These are phyloP conservation scores for Aleiodes testaceus DNA, from an alignment of 2,888 invertebrate genomes.

Conservation along the genomic window DNA sequence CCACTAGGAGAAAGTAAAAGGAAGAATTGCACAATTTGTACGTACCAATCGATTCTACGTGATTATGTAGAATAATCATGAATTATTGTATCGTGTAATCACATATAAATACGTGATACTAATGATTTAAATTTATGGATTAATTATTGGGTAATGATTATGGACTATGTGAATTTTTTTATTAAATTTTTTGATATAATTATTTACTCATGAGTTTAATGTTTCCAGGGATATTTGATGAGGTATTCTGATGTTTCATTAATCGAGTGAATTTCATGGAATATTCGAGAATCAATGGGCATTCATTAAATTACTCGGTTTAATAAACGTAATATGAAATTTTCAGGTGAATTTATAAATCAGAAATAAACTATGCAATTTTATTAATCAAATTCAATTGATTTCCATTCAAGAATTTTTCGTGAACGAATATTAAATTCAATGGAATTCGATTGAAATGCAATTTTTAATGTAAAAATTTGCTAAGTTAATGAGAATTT, in stretches of 20 bases:
- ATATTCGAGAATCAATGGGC: too few species aligned
- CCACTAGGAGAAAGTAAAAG: constrained; percentile 58
- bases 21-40: constrained; percentile 48
- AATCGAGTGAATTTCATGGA: too few species aligned
- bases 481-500: not conserved
- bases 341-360: too few species aligned
- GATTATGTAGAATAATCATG: not conserved
- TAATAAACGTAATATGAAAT: too few species aligned
- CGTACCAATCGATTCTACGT: constrained; percentile 42
- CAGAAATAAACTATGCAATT: too few species aligned
- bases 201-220: not conserved
- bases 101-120: not conserved
- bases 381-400: too few species aligned
- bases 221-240: too few species aligned
- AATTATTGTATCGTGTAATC: constrained; percentile 7
- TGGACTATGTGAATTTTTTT: not conserved
- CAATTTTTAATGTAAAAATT: not conserved
- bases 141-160: not conserved
- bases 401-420: not conserved
- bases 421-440: not conserved
- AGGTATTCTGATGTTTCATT: too few species aligned
- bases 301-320: too few species aligned
- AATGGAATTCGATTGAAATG: constrained; percentile 13
- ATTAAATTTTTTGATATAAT: not conserved
- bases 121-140: not conserved